Base-by-base conservation (phyloP, 2,888 invertebrate species). In the Mallateleia sp. region DNA sequence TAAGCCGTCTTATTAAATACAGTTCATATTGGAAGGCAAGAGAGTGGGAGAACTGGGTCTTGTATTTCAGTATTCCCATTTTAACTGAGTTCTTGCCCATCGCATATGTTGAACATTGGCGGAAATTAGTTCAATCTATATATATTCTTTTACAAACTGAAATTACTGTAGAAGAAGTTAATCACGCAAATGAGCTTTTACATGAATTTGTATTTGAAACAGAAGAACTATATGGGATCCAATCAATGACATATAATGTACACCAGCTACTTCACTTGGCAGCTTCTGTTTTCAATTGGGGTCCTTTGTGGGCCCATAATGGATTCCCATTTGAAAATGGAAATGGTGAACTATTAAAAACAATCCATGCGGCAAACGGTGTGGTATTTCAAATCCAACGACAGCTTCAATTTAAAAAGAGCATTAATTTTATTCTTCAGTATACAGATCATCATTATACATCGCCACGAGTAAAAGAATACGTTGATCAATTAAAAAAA, bases 281-380 rank as follows among this genome's bases (percentile, higher is more conserved):
- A 22, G 6, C 6, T 2, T 50, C 50, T 2, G 50, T 50, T 22
- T 22, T 7, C 22, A 50, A 50, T 50, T 50, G 50, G 50, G 50
- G 50, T 2, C 50, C 50, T 8, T 50, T 45, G 7, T 45, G 45
- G 45, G 45, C 45, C 2, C 45, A 45, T n/a, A 45, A 45, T 45
- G 45, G 45, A n/a, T 45, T n/a, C 45, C 45, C n/a, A 45, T 45
- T 45, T 45, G 45, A 45, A 45, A n/a, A 45, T n/a, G 45, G 18
- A 2, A 45, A 45, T 45, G 45, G 45, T 9, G 18, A 45, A 15
- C 15, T 45, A 4, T 15, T 45, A n/a, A 45, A 45, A 45, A n/a
- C n/a, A n/a, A 45, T 45, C n/a, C 45, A 45, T 45, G 45, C 45
- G 4, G 45, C 45, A 45, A 45, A 45, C n/a, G 45, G 45, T n/a